Base-by-base conservation (phyloP, 2,888 invertebrate genomes). In the Odontothrips loti region DNA sequence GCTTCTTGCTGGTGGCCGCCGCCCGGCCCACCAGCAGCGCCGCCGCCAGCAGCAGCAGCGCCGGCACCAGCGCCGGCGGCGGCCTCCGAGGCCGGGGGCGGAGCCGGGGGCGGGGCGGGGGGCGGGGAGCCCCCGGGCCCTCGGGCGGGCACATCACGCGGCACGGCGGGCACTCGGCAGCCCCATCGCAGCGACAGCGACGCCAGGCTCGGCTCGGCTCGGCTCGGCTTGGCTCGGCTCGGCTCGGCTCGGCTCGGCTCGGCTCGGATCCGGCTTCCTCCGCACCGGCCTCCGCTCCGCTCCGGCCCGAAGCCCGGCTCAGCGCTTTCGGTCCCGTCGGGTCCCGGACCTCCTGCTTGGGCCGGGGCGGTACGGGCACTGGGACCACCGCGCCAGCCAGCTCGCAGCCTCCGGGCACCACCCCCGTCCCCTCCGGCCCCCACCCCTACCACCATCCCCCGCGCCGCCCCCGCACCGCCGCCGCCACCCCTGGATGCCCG, bases 11-110 rank as follows among this genome's bases (percentile, higher is more conserved):
- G 23, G 68, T 80, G 82, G 47, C 80, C 81, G 43, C 79, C 81
- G 75, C 58, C 68, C 75, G 80, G 15, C 34, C 47, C 75, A 85
- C n/a, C 85, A 87, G 15, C 47, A 48, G 79, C 27, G 43, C 51
- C 51, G 27, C 58, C 29, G 75, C 58, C 27, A 80, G 27, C 75
- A 68, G 6, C 27, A 43, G 20, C 80, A 27, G 68, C 68, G 17
- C 15, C 58, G 58, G 58, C 58, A 15, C 58, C 58, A 15, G 58
- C 58, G 17, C 15, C 20, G 58, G 58, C 58, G 58, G 58, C 20
- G 58, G 58, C 20, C 8, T n/a, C 23, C 23, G 23, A 23, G 68
- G 23, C 68, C 3, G 34, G 3, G 34, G 23, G 23, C 68, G 23
- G 27, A 9, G 68, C 27, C 68, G 23, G 23, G 12, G 68, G 11